Percentiles rank a stretch among this genome's conserved stretches.
These are phyloP conservation scores for Hippocampus barbouri DNA, from an alignment of 2,113 vertebrate species.

Conservation along the genomic window DNA sequence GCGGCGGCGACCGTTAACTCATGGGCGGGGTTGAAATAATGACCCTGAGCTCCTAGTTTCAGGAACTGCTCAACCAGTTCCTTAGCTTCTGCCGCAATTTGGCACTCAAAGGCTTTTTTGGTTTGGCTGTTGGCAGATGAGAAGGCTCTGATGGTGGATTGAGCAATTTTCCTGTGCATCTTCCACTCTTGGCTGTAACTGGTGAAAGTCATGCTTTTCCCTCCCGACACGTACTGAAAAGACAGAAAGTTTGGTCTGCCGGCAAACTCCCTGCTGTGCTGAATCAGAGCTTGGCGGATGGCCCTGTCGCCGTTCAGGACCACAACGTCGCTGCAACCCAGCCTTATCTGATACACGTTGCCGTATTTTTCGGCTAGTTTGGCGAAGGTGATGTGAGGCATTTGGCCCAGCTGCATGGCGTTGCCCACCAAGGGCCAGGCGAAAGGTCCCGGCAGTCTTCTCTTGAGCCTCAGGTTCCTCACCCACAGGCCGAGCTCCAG, in stretches of 20 bases:
- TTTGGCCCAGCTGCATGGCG: constrained; percentile 79
- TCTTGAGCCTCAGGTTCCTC: constrained; percentile 56
- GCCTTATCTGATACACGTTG: constrained; percentile 75
- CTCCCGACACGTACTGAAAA: constrained; percentile 75
- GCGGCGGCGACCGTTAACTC: constrained; percentile 75
- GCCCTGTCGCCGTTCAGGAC: constrained; percentile 77
- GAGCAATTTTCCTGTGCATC: constrained; percentile 74
- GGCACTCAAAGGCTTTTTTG: constrained; percentile 72
- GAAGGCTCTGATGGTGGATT: constrained; percentile 74
- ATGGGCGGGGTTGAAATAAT: constrained; percentile 68
- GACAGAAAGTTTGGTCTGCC: constrained; percentile 82
- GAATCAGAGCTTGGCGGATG: constrained; percentile 77
- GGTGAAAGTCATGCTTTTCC: constrained; percentile 72
- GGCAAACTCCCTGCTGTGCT: constrained; percentile 75
- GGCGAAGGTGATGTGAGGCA: constrained; percentile 78
- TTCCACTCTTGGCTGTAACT: constrained; percentile 74
- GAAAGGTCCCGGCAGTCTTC: constrained; percentile 74
- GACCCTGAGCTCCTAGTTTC: constrained; percentile 33
- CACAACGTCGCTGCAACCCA: constrained; percentile 71
- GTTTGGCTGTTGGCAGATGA: constrained; percentile 69
- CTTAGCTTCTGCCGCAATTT: constrained; percentile 73
- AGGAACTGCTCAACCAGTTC: constrained; percentile 69
- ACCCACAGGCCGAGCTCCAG: constrained; percentile 74
- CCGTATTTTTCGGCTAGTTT: constrained; percentile 74
- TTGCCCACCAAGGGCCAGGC: constrained; percentile 81